These are phyloP conservation scores for Poeciliopsis turrubarensis DNA, from an alignment of 2,113 vertebrate genomes.

Conservation along the genomic window DNA sequence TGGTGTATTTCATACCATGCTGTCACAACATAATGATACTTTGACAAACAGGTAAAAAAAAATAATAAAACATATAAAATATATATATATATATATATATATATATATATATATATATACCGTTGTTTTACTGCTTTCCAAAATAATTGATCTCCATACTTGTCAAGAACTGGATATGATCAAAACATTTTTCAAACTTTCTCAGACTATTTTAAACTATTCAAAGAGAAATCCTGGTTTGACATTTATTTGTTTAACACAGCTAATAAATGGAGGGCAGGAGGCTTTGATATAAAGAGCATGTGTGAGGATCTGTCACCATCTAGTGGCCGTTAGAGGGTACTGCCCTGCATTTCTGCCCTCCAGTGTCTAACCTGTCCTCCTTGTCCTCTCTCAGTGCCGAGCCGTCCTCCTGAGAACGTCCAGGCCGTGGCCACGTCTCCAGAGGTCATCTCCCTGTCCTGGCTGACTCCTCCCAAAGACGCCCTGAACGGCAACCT, in stretches of 20 bases:
- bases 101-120: no score
- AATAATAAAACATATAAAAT: no score
- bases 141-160: no score
- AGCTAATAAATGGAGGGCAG: neutral
- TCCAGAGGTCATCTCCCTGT: conserved; percentile 94
- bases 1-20: no score
- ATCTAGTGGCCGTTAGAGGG: conserved; percentile 60
- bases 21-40: no score
- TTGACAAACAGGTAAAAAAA: no score
- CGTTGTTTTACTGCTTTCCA: no score
- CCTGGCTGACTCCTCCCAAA: conserved; percentile 93
- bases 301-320: conserved; percentile 50
- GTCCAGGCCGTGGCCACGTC: conserved; percentile 92
- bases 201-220: no score
- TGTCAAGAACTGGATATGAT: no score
- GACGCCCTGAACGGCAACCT: conserved; percentile 96
- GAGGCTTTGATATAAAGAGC: neutral
- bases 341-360: conserved; percentile 14
- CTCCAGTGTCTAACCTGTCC: neutral
- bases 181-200: no score
- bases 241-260: neutral
- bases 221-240: no score
- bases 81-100: no score
- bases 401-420: conserved; percentile 95
- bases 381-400: conserved; percentile 80